A percentile compares a stretch with the other conserved stretches of the same genome.
phyloP scores from a whole-genome alignment of 2,797 vertebrate species.

The Alfaro cultratus region DNA sequence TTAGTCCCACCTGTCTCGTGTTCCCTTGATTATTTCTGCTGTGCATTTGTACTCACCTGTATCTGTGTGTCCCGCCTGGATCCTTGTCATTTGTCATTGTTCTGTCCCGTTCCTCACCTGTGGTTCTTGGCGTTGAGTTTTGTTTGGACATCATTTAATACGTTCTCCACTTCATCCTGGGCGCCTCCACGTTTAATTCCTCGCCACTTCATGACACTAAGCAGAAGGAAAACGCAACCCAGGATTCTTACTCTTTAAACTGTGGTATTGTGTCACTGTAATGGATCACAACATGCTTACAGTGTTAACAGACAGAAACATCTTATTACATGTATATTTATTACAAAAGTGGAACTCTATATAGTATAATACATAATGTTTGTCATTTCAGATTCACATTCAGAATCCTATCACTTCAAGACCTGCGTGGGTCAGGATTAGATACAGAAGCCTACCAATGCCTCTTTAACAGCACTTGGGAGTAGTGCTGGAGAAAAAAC shows the following conservation, averaged over 20 bases:
- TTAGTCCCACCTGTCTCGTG: too few relatives aligned
- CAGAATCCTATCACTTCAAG: neutral
- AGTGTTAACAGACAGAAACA: neutral
- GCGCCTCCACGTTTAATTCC: too few relatives aligned
- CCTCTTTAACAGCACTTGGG: neutral
- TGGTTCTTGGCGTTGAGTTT: too few relatives aligned
- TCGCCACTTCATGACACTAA: neutral
- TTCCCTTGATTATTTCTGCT: too few relatives aligned
- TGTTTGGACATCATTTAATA: too few relatives aligned
- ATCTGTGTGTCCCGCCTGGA: too few relatives aligned
- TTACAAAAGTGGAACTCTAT: neutral
- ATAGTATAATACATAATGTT: neutral
- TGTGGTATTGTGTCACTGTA: neutral
- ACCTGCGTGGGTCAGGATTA: neutral
- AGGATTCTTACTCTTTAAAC: neutral
- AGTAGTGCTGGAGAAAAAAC: neutral
- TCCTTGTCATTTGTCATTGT: too few relatives aligned
- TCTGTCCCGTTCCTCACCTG: too few relatives aligned
- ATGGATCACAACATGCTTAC: neutral
- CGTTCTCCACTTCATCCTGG: too few relatives aligned
- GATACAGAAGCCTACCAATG: neutral
- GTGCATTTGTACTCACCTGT: too few relatives aligned
- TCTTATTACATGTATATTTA: neutral
- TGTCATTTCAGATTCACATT: conserved; percentile 1
- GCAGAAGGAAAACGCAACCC: neutral